Base-by-base conservation (phyloP, 2,888 invertebrate genomes). In the Ormia ochracea region DNA sequence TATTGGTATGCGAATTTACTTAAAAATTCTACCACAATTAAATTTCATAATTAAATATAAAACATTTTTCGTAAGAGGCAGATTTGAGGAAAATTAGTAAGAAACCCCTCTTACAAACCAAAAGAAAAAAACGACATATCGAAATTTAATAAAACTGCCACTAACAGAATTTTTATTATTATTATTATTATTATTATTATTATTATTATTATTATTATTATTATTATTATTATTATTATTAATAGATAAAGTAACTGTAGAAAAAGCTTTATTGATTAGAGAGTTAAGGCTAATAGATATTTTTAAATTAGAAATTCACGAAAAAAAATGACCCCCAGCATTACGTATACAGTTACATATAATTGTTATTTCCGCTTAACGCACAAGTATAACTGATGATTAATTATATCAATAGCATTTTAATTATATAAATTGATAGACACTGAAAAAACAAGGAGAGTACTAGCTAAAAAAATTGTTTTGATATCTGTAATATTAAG, bases 331-430 rank as follows among this genome's bases (percentile, higher is more conserved):
- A 56, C 66, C 59, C 45, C 68, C 36, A 76, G 61, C 68, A 63
- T 69, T 69, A 33, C 43, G n/a, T n/a, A n/a, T n/a, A 9, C 61
- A 76, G 69, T 69, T 69, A 63, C n/a, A 14, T 54, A 38, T 74
- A 76, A 76, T 76, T 69, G 31, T 45, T 38, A 63, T 76, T 56
- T 69, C 69, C 76, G 76, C 69, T 76, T 23, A 54, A 76, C 69
- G 45, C 52, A 78, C 36, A 38, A 31, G 1, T 36, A 43, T 58
- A 9, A 28, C 21, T 38, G 2, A 33, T 19, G 36, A 54, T 54
- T 65, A 56, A 50, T 48, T 58, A 63, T 23, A 41, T 54, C 19
- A 41, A 45, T 43, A 59, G 26, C 33, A 77, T 52, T 54, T 69
- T 45, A 70, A 73, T 73, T 73, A 73, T 10, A 61, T 38, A 59